Base-by-base conservation (phyloP, 2,888 invertebrate species). In the Drosophila kokeensis region DNA sequence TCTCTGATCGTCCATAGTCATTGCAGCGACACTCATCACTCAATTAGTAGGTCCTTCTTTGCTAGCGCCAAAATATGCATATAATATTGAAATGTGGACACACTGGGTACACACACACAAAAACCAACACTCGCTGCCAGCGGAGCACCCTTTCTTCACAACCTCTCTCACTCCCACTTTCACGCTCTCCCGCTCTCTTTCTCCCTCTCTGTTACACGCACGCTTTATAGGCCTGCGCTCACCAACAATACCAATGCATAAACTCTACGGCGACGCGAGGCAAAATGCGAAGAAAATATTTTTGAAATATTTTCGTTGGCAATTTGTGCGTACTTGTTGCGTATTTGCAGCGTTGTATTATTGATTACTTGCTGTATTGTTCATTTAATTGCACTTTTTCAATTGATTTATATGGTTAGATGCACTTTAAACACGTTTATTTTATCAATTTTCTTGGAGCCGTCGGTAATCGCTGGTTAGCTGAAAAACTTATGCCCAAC, bases 1-100 rank as follows among this genome's bases (percentile, higher is more conserved):
- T 92, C 93, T 92, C 81, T 92, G 93, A 92, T 93, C 92, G 91
- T 92, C 92, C 91, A 93, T 89, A 89, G 92, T 92, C 92, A 93
- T 92, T 90, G 93, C 92, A 92, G 92, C 92, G 91, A 92, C 92
- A 92, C 92, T 92, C 92, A 92, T 90, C 78, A 88, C 83, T 87
- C 59, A 59, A 38, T 70, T 66, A 69, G 54, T 69, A 49, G 69
- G 87, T 84, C 87, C 80, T 80, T 87, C 75, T 77, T 83, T 70
- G 67, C 73, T 61, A 69, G 64, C 73, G 69, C 69, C 69, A 59
- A 62, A 62, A 78, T 69, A 76, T 63, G 24, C 45, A 45, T 45
- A 24, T 45, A 24, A 79, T 73, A 78, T 69, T 63, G 66, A 38
- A n/a, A 38, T 55, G 55, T 62, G 79, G 74, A 64, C 82, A 78